Evolutionary conservation across 2,113 vertebrate species (phyloP).

Genomic region (Poecilia latipinna): DNA sequence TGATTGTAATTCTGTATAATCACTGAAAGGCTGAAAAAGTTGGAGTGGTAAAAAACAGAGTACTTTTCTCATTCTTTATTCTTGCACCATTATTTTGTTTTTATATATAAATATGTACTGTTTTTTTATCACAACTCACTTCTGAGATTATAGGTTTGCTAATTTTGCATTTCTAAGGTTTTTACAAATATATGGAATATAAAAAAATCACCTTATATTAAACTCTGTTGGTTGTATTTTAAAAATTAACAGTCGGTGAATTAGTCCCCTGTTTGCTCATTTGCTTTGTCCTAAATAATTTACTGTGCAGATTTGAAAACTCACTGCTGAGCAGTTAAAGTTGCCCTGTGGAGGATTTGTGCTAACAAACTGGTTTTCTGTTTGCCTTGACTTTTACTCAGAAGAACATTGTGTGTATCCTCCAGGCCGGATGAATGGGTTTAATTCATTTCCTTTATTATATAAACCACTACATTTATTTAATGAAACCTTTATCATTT

Average conservation of each 20-base stretch:
- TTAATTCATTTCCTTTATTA: not conserved
- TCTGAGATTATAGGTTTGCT: not conserved
- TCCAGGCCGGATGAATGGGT: not conserved
- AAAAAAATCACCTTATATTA: not conserved
- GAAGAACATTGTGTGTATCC: not conserved
- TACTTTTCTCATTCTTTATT: not conserved
- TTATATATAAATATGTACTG: not conserved
- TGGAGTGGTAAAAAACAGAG: not conserved
- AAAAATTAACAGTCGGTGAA: not conserved
- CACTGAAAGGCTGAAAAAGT: not conserved
- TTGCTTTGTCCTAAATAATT: not conserved
- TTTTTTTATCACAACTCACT: not conserved
- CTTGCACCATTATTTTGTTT: too few relatives aligned
- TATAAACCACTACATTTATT: not conserved
- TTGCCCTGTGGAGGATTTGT: not conserved
- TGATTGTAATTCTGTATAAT: too few relatives aligned
- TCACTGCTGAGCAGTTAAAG: not conserved
- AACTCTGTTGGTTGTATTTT: not conserved
- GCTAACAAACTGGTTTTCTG: not conserved
- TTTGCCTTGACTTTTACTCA: not conserved
- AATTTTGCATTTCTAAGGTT: slow-evolving; percentile 6
- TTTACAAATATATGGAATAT: not conserved
- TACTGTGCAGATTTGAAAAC: not conserved
- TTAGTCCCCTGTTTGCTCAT: not conserved
- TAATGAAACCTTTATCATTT: not conserved